Evolutionary conservation across 2,888 invertebrate species (phyloP), one percentile per base, ranked within the genome.

Genomic region (Kuschelorhynchus macadamiae): DNA sequence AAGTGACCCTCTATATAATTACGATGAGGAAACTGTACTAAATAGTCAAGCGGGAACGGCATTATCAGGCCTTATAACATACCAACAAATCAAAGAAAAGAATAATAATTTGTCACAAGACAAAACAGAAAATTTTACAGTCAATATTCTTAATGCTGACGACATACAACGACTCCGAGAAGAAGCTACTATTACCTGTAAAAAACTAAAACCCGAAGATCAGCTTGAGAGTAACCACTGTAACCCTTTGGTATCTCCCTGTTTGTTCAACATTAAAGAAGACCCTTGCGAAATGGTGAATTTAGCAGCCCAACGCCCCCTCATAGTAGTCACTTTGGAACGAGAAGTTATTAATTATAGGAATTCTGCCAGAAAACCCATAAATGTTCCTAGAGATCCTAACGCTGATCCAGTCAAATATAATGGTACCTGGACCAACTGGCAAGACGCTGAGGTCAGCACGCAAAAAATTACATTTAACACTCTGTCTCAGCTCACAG

Each of bases 401-500:
- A 81, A 80, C 1, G 85, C 86, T 0, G 83, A 89, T 81, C 89
- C 90, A 0, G 74, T 74, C 0, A 73, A 81, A 4, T 88, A 87
- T 83, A 85, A 87, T 55, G 84, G 85, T 53, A 85, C 86, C 0
- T 90, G 90, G 90, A 84, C 84, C 0, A 85, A 83, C 72, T 90
- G 89, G 90, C 79, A 82, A 74, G 88, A 89, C 73, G 87, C 86
- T 85, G 81, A 86, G 55, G 76, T 79, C 3, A 53, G 71, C 2
- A 76, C 71, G 52, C 61, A 75, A 50, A 79, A 78, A 62, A 67
- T 80, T 1, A 14, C 67, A 4, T 68, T 75, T 25, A 76, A 78
- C 56, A 52, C 70, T 2, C 64, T 81, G 25, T 79, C 83, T 2
- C 79, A 81, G 2, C 67, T 82, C 21, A 76, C 80, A 0, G 75